A percentile compares a stretch with the other conserved stretches of the same genome.
phyloP scores from a whole-genome alignment of 2,888 invertebrate species.

The Pheosia gnoma region DNA sequence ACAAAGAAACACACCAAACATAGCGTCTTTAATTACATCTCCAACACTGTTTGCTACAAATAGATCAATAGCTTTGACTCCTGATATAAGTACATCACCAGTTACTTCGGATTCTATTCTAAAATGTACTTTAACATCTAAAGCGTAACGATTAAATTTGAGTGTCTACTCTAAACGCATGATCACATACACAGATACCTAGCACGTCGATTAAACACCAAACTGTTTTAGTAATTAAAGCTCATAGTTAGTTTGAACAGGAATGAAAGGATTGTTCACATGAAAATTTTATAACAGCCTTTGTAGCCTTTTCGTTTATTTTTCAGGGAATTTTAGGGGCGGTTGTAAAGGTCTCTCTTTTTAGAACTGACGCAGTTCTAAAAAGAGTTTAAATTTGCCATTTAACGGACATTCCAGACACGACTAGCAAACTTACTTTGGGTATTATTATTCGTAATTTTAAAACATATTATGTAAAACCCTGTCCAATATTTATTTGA shows the following conservation, averaged over 20 bases:
- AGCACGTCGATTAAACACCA: conserved; percentile 22
- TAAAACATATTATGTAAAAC: no score
- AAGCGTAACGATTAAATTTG: conserved; percentile 12
- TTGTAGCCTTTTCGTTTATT: conserved; percentile 21
- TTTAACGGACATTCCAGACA: not conserved
- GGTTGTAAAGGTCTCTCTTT: conserved; percentile 13
- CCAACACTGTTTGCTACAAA: conserved; percentile 52
- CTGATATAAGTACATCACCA: conserved; percentile 34
- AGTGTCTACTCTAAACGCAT: conserved; percentile 2
- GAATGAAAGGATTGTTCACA: conserved; percentile 42
- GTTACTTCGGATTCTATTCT: not conserved
- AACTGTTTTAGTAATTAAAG: conserved; percentile 52
- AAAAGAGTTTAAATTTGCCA: not conserved
- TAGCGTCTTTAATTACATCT: conserved; percentile 49
- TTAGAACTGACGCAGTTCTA: no score
- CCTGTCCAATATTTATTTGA: no score
- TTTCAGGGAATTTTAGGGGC: conserved; percentile 10
- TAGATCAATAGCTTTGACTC: conserved; percentile 51
- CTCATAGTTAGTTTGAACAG: conserved; percentile 37
- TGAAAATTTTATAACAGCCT: conserved; percentile 10
- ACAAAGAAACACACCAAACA: conserved; percentile 36
- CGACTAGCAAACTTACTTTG: not conserved
- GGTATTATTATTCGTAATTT: no score
- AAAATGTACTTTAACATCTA: conserved; percentile 10
- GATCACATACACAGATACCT: conserved; percentile 2